phyloP scores from a whole-genome alignment of 2,113 vertebrate genomes.

The Gobiocypris rarus region DNA sequence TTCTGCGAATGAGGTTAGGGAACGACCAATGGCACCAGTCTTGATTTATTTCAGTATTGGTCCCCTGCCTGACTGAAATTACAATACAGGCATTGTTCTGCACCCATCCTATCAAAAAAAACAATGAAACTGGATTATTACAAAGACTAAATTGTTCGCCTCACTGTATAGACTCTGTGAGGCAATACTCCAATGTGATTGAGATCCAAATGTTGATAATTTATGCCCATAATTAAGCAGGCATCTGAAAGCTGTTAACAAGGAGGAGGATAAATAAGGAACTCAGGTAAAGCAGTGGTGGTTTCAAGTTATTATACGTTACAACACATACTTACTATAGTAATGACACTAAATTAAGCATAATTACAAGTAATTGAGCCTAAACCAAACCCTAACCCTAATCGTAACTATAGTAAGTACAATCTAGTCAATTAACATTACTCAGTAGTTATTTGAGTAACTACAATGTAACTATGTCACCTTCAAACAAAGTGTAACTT shows the following conservation, averaged over 20 bases:
- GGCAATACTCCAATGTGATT: constrained; percentile 35
- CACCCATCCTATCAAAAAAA: constrained; percentile 46
- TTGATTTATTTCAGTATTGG: constrained; percentile 38
- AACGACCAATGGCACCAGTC: constrained; percentile 35
- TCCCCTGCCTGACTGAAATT: constrained; percentile 40
- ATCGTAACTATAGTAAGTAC: no score
- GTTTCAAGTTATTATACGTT: neutral
- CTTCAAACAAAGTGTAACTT: no score
- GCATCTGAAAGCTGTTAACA: constrained; percentile 45
- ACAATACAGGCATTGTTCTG: constrained; percentile 60
- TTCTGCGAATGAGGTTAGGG: neutral
- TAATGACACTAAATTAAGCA: no score
- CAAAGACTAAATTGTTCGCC: constrained; percentile 56
- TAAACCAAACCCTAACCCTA: no score
- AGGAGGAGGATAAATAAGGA: neutral
- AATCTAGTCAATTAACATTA: no score
- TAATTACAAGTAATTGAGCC: no score
- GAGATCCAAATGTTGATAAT: constrained; percentile 39
- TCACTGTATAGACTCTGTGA: constrained; percentile 35
- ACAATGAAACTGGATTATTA: constrained; percentile 52
- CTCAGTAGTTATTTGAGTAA: no score
- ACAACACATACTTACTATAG: no score
- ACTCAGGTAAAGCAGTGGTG: neutral
- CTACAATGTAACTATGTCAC: no score
- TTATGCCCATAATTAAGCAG: constrained; percentile 42